phyloP scores from a whole-genome alignment of 92 coral and sea anemone genomes.

The Paragorgia papillata region DNA sequence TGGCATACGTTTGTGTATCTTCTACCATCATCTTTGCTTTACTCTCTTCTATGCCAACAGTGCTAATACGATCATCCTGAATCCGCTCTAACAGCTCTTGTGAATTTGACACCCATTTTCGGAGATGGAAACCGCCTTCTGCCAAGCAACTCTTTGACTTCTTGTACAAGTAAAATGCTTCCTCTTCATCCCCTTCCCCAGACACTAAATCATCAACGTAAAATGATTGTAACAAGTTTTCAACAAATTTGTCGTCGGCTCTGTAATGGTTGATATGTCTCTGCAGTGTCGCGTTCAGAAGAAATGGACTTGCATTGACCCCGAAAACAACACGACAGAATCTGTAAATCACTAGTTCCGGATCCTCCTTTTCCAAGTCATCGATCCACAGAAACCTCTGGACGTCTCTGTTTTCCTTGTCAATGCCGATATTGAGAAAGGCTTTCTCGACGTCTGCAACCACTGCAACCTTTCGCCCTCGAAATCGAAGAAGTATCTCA shows the following conservation, averaged over 20 bases:
- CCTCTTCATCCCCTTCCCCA: background rate
- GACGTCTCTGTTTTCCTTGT: conserved; percentile 14
- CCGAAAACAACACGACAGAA: conserved; percentile 52
- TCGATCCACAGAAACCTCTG: conserved; percentile 44
- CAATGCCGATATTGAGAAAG: conserved; percentile 27
- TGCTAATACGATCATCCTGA: background rate
- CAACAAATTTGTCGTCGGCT: conserved; percentile 33
- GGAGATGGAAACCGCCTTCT: background rate
- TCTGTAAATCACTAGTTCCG: conserved; percentile 23
- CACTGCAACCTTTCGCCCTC: conserved; percentile 31
- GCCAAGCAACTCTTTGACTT: too few relatives aligned
- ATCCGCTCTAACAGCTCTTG: too few relatives aligned
- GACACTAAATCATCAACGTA: conserved; percentile 39
- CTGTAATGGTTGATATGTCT: conserved; percentile 29
- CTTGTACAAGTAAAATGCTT: background rate
- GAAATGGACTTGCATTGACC: conserved; percentile 44
- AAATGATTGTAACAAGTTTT: conserved; percentile 26
- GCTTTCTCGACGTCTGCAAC: too few relatives aligned
- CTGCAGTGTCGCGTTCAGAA: conserved; percentile 34
- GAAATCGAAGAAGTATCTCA: conserved; percentile 26
- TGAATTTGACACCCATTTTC: too few relatives aligned
- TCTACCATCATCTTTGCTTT: conserved; percentile 11
- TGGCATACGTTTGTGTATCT: too few relatives aligned
- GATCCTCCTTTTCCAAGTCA: conserved; percentile 1
- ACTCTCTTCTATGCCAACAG: background rate